A percentile compares a stretch with the other conserved stretches of the same genome.
phyloP scores from a whole-genome alignment of 2,113 vertebrate species.

The Plecturocebus donacophilus region DNA sequence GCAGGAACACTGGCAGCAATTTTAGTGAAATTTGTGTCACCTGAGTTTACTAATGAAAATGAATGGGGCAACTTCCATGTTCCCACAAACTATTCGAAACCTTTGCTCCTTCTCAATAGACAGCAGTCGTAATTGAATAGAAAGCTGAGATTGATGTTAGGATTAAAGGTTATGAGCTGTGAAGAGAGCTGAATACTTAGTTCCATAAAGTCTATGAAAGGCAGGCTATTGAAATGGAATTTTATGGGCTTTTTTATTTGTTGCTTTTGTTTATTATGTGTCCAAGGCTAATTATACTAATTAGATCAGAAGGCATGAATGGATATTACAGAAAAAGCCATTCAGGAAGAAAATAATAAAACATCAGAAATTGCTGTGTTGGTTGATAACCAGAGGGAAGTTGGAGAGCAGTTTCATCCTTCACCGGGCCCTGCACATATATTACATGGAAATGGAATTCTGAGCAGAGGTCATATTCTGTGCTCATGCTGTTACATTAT shows the following conservation, averaged over 20 bases:
- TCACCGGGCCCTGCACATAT: not conserved
- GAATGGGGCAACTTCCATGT: slow-evolving; percentile 71
- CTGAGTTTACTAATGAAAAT: slow-evolving; percentile 79
- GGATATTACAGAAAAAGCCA: slow-evolving; percentile 69
- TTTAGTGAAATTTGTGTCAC: slow-evolving; percentile 65
- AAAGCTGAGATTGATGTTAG: slow-evolving; percentile 67
- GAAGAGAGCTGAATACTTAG: slow-evolving; percentile 73
- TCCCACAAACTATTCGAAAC: slow-evolving; percentile 72
- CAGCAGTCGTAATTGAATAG: slow-evolving; percentile 71
- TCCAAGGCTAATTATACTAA: slow-evolving; percentile 69
- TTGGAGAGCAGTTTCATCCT: not conserved
- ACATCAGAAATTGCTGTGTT: slow-evolving; percentile 36
- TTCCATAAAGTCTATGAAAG: slow-evolving; percentile 66
- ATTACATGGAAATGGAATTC: slow-evolving; percentile 9
- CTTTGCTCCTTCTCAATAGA: slow-evolving; percentile 67
- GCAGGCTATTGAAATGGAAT: slow-evolving; percentile 57
- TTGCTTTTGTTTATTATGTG: slow-evolving; percentile 68
- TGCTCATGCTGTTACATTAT: not conserved
- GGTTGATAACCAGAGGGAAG: not conserved
- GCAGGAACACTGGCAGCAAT: slow-evolving; percentile 51
- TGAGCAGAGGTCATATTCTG: not conserved
- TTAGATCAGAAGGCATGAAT: slow-evolving; percentile 70
- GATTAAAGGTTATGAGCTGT: slow-evolving; percentile 80
- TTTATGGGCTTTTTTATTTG: slow-evolving; percentile 47
- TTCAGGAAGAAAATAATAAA: slow-evolving; percentile 23